Percentiles rank a stretch among this genome's conserved stretches.
Evolutionary conservation across 2,888 invertebrate species (phyloP).

Genomic region (Oxystoma pomonae): DNA sequence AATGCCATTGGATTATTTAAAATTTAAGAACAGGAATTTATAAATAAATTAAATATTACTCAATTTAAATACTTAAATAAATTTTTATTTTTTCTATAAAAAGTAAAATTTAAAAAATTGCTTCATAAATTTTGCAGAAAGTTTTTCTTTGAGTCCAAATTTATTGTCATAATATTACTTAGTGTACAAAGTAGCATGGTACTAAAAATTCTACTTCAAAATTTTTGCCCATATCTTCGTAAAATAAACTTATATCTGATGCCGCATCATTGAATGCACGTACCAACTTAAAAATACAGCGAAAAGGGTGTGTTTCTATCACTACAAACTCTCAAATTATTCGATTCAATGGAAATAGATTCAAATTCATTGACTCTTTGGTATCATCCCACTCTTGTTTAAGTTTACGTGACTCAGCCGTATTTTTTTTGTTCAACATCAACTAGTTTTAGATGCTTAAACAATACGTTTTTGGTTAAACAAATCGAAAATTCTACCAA

Average conservation of each 20-base stretch:
- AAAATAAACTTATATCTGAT: conserved; percentile 8
- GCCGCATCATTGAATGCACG: conserved; percentile 11
- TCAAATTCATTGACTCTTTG: not conserved
- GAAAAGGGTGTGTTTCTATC: conserved; percentile 15
- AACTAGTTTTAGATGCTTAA: not conserved
- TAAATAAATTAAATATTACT: no score
- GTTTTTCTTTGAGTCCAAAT: no score
- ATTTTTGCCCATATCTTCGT: not conserved
- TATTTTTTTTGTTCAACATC: not conserved
- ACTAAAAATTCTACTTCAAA: no score
- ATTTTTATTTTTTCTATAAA: no score
- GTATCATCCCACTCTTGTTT: not conserved
- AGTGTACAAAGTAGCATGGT: no score
- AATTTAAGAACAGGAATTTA: no score
- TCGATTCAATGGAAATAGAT: not conserved
- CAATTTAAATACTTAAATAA: no score
- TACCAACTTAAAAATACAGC: conserved; percentile 15
- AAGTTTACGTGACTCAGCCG: not conserved
- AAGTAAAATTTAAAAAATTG: no score
- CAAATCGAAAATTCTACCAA: not conserved
- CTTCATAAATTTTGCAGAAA: no score
- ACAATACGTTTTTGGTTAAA: no score
- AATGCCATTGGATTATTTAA: no score
- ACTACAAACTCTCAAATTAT: not conserved
- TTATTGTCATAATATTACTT: no score